These are phyloP conservation scores for Capreolus pygargus DNA, from an alignment of 2,113 vertebrate species.

Conservation along the genomic window DNA sequence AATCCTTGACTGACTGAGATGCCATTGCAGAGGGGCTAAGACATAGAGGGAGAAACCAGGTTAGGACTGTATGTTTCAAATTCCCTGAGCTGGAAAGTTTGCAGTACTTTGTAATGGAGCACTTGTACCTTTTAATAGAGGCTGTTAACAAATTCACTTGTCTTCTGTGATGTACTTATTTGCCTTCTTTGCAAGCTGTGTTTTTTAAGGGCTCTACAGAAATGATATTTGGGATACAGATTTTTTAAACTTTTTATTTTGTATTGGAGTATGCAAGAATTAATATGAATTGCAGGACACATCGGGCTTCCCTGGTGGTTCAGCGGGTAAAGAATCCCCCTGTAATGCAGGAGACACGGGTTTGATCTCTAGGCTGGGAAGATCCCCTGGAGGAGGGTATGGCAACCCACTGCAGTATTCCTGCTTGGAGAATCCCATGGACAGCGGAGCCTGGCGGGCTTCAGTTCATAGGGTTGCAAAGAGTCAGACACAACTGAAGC, in stretches of 20 bases:
- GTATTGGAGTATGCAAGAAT: background rate
- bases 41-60: background rate
- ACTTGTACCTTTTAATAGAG: background rate
- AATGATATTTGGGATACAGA: background rate
- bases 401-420: background rate
- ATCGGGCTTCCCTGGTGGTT: background rate
- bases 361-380: background rate
- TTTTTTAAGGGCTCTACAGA: background rate
- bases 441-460: background rate
- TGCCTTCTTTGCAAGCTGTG: background rate
- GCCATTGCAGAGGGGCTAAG: background rate
- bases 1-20: background rate
- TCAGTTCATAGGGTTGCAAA: background rate
- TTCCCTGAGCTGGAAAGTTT: background rate
- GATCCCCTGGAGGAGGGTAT: background rate
- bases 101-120: background rate
- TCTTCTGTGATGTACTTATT: background rate
- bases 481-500: background rate
- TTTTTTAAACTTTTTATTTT: background rate
- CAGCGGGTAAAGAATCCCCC: background rate
- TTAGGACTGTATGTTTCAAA: conserved; percentile 17
- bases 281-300: background rate
- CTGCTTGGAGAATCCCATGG: background rate
- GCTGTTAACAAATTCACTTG: background rate
- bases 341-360: background rate